Conservation (phyloP, 2,888 invertebrate species). For the Phyto melanocephala region DNA sequence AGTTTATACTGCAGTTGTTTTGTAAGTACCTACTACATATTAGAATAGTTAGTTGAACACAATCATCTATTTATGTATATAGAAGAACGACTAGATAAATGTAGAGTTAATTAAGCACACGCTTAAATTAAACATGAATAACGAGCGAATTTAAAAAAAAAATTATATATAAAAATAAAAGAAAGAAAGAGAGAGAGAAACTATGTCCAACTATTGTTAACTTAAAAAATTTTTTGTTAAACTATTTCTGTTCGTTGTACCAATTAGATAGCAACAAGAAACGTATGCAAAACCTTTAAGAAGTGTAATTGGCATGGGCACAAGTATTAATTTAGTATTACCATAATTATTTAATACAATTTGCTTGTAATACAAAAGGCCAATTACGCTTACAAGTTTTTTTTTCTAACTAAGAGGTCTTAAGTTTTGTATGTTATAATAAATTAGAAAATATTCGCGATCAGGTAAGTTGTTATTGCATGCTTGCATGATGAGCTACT, state of each 20-base stretch:
- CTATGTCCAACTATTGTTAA: not conserved
- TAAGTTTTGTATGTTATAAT: too few species aligned
- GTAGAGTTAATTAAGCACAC: constrained; percentile 58
- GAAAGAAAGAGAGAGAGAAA: not conserved
- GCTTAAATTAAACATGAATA: constrained; percentile 44
- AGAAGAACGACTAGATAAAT: constrained; percentile 36
- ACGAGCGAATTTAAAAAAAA: not conserved
- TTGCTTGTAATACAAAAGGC: too few species aligned
- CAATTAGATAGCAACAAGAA: not conserved
- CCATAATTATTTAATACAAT: too few species aligned
- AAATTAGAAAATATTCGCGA: too few species aligned
- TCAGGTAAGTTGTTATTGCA: too few species aligned
- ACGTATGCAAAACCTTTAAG: not conserved
- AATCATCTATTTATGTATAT: constrained; percentile 21
- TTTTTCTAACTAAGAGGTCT: too few species aligned
- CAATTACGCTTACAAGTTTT: too few species aligned
- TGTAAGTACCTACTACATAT: constrained; percentile 1
- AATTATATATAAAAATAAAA: not conserved
- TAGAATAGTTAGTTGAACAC: constrained; percentile 18
- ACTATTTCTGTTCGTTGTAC: not conserved
- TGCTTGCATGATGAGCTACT: too few species aligned
- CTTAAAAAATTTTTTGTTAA: not conserved
- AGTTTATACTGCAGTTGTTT: constrained; percentile 39
- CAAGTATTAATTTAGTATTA: not conserved
- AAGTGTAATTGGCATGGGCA: not conserved